Base-by-base conservation (phyloP, 2,888 invertebrate genomes). In the Horisme vitalbata region DNA sequence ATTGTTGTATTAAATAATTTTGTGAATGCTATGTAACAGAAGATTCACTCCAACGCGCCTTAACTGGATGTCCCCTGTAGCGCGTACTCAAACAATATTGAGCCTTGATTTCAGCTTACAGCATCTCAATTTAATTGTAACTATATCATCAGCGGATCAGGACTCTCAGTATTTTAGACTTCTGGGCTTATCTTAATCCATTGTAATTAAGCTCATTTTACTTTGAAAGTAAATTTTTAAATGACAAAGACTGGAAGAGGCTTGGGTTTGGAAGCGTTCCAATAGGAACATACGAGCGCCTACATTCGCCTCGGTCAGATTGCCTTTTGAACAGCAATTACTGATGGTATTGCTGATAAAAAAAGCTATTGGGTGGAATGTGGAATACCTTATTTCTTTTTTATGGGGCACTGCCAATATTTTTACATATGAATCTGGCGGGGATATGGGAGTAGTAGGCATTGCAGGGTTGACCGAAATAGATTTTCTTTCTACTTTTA, bases 231-330 rank as follows among this genome's bases (percentile, higher is more conserved):
- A 10, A 9, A 14, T 20, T 11, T n/a, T n/a, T 61, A 65, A 64
- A 61, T 59, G 58, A 63, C 57, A 59, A 33, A 67, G 54, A 66
- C 34, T 55, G 54, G 52, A 50, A 51, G 61, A 68, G 65, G 65
- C 56, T 61, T 45, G 31, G 37, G 55, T 55, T 65, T 73, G 71
- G 73, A 60, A 18, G 23, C 26, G 31, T 51, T 67, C 70, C 75
- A 73, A 70, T 56, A 41, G 44, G 46, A 36, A 13, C 33, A 39
- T 49, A 48, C 35, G 38, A 28, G n/a, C n/a, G n/a, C 36, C 52
- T 49, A 47, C 47, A 33, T 24, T 31, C 45, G 37, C 46, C 57
- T 50, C 28, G 35, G 49, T 52, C 36, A 45, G 47, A 55, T 55
- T 41, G 39, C 36, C 10, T 43, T 55, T 46, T 26, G 34, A 44